phyloP scores from a whole-genome alignment of 2,797 vertebrate genomes.

The Argentina silus region DNA sequence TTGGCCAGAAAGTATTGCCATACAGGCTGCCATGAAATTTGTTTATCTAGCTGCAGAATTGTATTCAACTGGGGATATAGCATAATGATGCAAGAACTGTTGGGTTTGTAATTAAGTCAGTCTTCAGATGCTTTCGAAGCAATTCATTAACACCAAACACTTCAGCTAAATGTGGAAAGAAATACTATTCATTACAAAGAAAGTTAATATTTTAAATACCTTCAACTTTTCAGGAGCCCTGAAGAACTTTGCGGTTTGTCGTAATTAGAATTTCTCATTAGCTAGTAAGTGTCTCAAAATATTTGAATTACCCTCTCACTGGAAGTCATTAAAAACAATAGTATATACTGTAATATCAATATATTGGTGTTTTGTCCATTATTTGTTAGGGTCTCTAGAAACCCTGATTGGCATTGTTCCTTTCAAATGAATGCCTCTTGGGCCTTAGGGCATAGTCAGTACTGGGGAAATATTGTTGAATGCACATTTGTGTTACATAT shows the following conservation, averaged over 20 bases:
- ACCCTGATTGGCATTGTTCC: background rate
- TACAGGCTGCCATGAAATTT: conserved; percentile 78
- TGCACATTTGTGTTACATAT: too few relatives aligned
- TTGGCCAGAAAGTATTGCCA: conserved; percentile 77
- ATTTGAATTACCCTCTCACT: conserved; percentile 62
- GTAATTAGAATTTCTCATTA: conserved; percentile 75
- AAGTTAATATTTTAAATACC: conserved; percentile 74
- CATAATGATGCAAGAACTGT: conserved; percentile 76
- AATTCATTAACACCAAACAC: conserved; percentile 80
- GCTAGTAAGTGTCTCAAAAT: conserved; percentile 42
- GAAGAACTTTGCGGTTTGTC: conserved; percentile 67
- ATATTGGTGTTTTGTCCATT: conserved; percentile 35
- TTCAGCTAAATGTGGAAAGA: conserved; percentile 73
- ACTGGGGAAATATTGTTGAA: background rate
- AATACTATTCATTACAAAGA: conserved; percentile 70
- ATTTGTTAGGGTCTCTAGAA: too few relatives aligned
- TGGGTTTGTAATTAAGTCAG: conserved; percentile 79
- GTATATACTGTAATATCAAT: conserved; percentile 9
- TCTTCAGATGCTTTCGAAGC: conserved; percentile 81
- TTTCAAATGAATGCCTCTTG: background rate
- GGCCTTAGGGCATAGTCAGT: background rate
- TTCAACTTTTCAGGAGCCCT: conserved; percentile 61
- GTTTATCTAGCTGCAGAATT: conserved; percentile 78
- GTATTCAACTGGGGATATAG: conserved; percentile 75
- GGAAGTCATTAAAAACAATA: conserved; percentile 65